These are phyloP conservation scores for Melinopterus prodromus DNA, from an alignment of 2,888 invertebrate genomes.

Conservation along the genomic window DNA sequence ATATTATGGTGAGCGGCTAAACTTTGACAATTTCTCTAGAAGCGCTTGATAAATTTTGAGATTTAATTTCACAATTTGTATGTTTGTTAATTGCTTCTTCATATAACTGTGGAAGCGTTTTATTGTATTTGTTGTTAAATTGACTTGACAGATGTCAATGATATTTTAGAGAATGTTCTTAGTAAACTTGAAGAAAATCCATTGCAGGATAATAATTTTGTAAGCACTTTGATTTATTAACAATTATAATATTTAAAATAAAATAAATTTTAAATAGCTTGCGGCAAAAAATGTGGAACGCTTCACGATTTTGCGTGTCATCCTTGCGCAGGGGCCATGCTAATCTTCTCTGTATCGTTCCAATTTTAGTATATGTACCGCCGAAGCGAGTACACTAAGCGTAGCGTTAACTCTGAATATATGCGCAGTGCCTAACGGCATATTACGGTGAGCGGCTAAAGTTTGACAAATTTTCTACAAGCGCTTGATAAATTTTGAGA, in stretches of 20 bases:
- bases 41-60: too few relatives aligned
- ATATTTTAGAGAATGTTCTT: too few relatives aligned
- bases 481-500: not conserved
- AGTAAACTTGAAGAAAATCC: too few relatives aligned
- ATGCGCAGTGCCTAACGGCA: not conserved
- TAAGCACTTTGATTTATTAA: too few relatives aligned
- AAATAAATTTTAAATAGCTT: not conserved
- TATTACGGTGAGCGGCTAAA: not conserved
- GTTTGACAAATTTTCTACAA: not conserved
- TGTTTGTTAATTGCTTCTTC: too few relatives aligned
- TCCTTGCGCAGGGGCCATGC: slow-evolving; percentile 93
- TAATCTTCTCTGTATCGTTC: slow-evolving; percentile 94
- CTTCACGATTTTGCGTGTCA: slow-evolving; percentile 94
- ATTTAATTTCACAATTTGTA: too few relatives aligned
- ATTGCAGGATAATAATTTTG: too few relatives aligned
- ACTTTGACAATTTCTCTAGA: too few relatives aligned
- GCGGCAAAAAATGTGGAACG: slow-evolving; percentile 76
- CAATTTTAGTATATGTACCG: slow-evolving; percentile 88
- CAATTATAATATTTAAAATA: not conserved
- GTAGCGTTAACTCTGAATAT: not conserved
- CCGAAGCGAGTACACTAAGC: slow-evolving; percentile 72
- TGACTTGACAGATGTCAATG: too few relatives aligned
- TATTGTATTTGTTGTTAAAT: too few relatives aligned
- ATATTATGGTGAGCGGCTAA: too few relatives aligned
- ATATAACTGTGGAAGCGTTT: too few relatives aligned